Base-by-base conservation (phyloP, 2,113 vertebrate species). In the Alouatta palliata region DNA sequence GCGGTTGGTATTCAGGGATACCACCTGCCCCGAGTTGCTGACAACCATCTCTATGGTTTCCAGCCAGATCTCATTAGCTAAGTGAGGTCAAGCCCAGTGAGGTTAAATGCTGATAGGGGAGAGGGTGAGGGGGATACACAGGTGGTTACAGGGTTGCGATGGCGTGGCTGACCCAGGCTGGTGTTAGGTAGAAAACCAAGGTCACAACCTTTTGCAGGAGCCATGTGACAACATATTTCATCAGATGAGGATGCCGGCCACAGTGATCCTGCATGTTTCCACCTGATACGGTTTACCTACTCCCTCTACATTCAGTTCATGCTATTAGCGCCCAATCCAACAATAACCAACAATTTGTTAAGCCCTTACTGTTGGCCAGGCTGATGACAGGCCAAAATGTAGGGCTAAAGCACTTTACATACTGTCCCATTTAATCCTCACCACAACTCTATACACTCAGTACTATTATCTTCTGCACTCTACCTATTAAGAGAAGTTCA, bases 31-130 rank as follows among this genome's bases (percentile, higher is more conserved):
- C 0, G 68, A 37, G 58, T 14, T 81, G 87, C 66, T 23, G 20
- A 94, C 90, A 80, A 43, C 45, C 4, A 37, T 95, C 76, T 83
- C 94, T 64, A 8, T 76, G 94, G 82, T 88, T 90, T 90, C 93
- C 77, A 61, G 66, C 40, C 66, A 93, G 94, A 95, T 96, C 82
- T 96, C 86, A 96, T 97, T 97, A 95, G 94, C 73, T 97, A 97
- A 98, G 95, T 97, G 98, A 96, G 73, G 64, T 85, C 54, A 56
- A 56, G 70, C 40, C 75, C 52, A 16, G 25, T 1, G 73, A 93
- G 97, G 27, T 96, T 89, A 87, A 95, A 95, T 58, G 87, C 21
- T 52, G 32, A 81, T 61, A 58, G 32, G 6, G 73, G 61, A 81
- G 64, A 7, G 32, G 52, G 1, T 2, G 16, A 19, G 20, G 16